Base-by-base conservation (phyloP, 2,888 invertebrate genomes). In the Patella pellucida region DNA sequence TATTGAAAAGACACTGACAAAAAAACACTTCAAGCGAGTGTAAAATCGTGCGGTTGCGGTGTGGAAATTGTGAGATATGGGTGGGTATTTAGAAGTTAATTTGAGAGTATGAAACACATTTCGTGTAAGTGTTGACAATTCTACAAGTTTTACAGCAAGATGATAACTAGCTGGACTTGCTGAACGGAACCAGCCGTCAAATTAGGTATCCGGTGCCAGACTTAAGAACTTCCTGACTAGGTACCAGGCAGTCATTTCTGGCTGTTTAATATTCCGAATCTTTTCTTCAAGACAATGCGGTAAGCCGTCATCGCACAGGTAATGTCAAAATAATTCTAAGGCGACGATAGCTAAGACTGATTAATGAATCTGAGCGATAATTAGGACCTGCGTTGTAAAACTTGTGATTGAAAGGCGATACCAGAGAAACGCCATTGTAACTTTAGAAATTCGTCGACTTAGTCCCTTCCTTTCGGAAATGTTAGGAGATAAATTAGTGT, bases 261-360 rank as follows among this genome's bases (percentile, higher is more conserved):
- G 19, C 62, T 62, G 62, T 62, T 62, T 62, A 23, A 62, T 62
- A 62, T 62, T 62, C 62, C 23, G 11, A 62, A 12, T 62, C 62
- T 62, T 62, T 62, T 62, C 62, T 23, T 62, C 19, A 23, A 62
- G 23, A 62, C 62, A 62, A 62, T 62, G 62, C 23, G 19, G 19
- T 23, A 62, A 23, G 62, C 23, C 62, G 62, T 62, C 62, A 62
- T 23, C 11, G 19, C 62, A 23, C 62, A 62, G 62, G 62, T 62
- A 62, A 62, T 62, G 62, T 62, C 62, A 62, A 62, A 62, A 62
- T 62, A 62, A 62, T 62, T 62, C 62, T 62, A 62, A 62, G 62
- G 62, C 62, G 62, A 62, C 3, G 23, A 23, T 62, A 23, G 19
- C 62, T 62, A 62, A 62, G 62, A 62, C 62, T 62, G 62, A 62